Evolutionary conservation across 2,888 invertebrate species (phyloP), one percentile per base, ranked within the genome.

Genomic region (Kuschelorhynchus macadamiae): DNA sequence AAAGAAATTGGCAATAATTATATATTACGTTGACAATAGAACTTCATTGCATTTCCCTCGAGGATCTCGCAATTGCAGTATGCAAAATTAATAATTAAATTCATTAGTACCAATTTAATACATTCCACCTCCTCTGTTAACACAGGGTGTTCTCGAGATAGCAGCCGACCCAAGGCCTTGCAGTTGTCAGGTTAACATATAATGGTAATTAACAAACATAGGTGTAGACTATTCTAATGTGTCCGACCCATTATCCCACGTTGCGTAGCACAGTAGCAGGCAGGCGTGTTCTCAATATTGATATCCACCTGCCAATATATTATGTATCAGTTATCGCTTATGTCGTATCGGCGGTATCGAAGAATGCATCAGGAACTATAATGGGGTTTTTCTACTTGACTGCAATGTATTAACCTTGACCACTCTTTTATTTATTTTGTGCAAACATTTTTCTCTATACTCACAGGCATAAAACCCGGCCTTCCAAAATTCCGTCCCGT

Each of bases 201-300:
- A 47, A 57, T 57, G 46, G 47, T 57, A 57, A 57, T 57, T 57
- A 57, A 32, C 33, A 12, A 57, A 21, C 14, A 32, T 52, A 61
- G 50, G 52, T 50, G 60, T 61, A 60, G 3, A 12, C 33, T 60
- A 49, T 60, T 52, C 30, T 33, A 42, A 42, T 42, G 14, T 18
- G 30, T 32, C 17, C 61, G 50, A 61, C 61, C 42, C 30, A 60
- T 60, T 60, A 60, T 60, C 60, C 49, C 49, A 60, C 60, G 49
- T 60, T 60, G 12, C 50, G 61, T 61, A 61, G 61, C 33, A 30
- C 61, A 17, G 61, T 52, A 52, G 61, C 52, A n/a, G 50, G 50
- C 52, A 61, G 49, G 46, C 36, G 46, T 57, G n/a, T 47, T 59
- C 50, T 60, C 50, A 50, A 49, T 41, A 17, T 36, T 5, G 36